Base-by-base conservation (phyloP, 1,140 invertebrate species). In the Steinernema khuongi region DNA sequence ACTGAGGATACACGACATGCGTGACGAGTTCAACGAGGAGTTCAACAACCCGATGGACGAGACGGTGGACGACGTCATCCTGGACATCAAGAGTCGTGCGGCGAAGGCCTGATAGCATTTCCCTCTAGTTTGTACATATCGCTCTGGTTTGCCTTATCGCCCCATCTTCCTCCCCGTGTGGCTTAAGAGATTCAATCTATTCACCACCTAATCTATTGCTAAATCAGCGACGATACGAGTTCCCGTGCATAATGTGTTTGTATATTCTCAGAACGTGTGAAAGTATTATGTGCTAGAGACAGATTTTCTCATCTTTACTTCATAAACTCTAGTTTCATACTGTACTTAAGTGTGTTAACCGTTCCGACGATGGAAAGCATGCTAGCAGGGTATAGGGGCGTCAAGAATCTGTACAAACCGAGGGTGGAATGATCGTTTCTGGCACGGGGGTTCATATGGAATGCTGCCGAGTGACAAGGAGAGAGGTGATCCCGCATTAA, bases 101-200 rank as follows among this genome's bases (percentile, higher is more conserved):
- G 70, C 31, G 1, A 95, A 85, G 14, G 89, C 88, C 73, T 91
- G 90, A 41, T n/a, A 41, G 36, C 36, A 41, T 41, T 41, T 41
- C 7, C 7, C 7, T n/a, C 36, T 41, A 41, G 36, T 41, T 22
- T 60, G 50, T 60, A 60, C 50, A 60, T 60, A 60, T 60, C 50
- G 11, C 19, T 22, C 19, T 4, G 14, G 14, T 60, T 22, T 60
- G 50, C 50, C 50, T 60, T 60, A 60, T 17, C 19, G 2, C 26
- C 11, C 7, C 26, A 2, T 60, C 50, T 22, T 60, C 50, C 7
- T 60, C 11, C 50, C 50, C 50, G 50, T 22, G 50, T 60, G 50
- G 50, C 50, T 60, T 60, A 60, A 14, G 14, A 22, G 14, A 60
- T 26, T 22, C 26, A n/a, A 7, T 41, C 36, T 41, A 41, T 11